phyloP scores from a whole-genome alignment of 2,888 invertebrate species.

The Agonopterix subpropinquella region DNA sequence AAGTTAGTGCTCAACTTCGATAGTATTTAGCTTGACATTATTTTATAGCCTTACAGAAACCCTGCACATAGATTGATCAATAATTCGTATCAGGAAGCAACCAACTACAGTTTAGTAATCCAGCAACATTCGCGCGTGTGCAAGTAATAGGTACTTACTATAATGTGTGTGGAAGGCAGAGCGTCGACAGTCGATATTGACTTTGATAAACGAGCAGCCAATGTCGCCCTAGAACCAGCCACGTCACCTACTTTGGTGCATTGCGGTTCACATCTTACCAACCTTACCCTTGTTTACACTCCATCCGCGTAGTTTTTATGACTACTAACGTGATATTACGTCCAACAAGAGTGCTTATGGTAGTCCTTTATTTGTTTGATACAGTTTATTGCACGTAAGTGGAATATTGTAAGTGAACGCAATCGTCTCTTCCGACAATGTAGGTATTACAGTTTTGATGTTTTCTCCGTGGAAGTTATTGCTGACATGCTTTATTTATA shows the following conservation, averaged over 20 bases:
- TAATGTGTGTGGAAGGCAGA: slow-evolving; percentile 43
- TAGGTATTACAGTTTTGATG: slow-evolving; percentile 18
- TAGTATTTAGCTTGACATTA: too few relatives aligned
- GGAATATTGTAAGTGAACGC: slow-evolving; percentile 40
- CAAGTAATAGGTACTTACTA: slow-evolving; percentile 42
- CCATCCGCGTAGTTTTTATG: slow-evolving; percentile 63
- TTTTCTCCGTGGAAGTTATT: slow-evolving; percentile 16
- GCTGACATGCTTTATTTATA: slow-evolving; percentile 11
- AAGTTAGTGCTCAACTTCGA: too few relatives aligned
- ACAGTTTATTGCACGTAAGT: slow-evolving; percentile 53
- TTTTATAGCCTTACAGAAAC: too few relatives aligned
- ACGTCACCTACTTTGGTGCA: slow-evolving; percentile 71
- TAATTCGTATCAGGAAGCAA: background rate
- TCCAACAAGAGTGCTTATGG: slow-evolving; percentile 48
- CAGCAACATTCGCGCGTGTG: slow-evolving; percentile 30
- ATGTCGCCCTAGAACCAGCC: slow-evolving; percentile 66
- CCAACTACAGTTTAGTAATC: background rate
- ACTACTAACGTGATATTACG: slow-evolving; percentile 59
- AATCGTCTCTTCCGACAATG: slow-evolving; percentile 25
- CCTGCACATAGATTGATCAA: too few relatives aligned
- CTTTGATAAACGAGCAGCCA: slow-evolving; percentile 71
- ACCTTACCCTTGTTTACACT: slow-evolving; percentile 64
- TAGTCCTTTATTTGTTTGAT: slow-evolving; percentile 58
- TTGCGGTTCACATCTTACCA: slow-evolving; percentile 57
- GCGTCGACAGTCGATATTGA: slow-evolving; percentile 69